These are phyloP conservation scores for Thereva nobilitata DNA, from an alignment of 2,888 invertebrate genomes.

Conservation along the genomic window DNA sequence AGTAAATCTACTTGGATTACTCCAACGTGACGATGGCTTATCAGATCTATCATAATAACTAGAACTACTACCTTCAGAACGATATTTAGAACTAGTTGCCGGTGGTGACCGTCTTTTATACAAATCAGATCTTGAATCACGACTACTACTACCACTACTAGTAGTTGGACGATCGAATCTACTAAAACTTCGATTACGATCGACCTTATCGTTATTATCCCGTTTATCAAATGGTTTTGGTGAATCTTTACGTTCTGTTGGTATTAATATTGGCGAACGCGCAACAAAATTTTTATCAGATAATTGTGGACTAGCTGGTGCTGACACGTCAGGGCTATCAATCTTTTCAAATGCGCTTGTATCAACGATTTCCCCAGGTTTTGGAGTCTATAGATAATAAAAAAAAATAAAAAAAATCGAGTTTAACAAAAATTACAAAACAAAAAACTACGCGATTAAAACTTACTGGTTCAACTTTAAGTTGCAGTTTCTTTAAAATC, in stretches of 20 bases:
- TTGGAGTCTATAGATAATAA: conserved; percentile 5
- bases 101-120: conserved; percentile 31
- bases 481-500: conserved; percentile 48
- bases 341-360: background rate
- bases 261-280: conserved; percentile 38
- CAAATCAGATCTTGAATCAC: conserved; percentile 20
- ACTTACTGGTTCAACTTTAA: conserved; percentile 50
- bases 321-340: conserved; percentile 16
- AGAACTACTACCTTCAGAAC: background rate
- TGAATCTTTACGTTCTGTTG: conserved; percentile 37
- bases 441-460: background rate
- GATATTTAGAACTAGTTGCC: background rate
- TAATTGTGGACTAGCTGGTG: conserved; percentile 39
- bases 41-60: too few species aligned
- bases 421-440: background rate
- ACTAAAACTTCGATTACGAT: background rate
- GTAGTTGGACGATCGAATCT: conserved; percentile 3
- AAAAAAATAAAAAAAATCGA: background rate
- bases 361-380: background rate
- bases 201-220: background rate
- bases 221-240: conserved; percentile 2
- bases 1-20: too few species aligned
- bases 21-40: too few species aligned
- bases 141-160: background rate
- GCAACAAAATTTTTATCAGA: conserved; percentile 1